Evolutionary conservation across 1,140 invertebrate species (phyloP), one percentile per base, ranked within the genome.

Genomic region (Drosophila mauritiana): DNA sequence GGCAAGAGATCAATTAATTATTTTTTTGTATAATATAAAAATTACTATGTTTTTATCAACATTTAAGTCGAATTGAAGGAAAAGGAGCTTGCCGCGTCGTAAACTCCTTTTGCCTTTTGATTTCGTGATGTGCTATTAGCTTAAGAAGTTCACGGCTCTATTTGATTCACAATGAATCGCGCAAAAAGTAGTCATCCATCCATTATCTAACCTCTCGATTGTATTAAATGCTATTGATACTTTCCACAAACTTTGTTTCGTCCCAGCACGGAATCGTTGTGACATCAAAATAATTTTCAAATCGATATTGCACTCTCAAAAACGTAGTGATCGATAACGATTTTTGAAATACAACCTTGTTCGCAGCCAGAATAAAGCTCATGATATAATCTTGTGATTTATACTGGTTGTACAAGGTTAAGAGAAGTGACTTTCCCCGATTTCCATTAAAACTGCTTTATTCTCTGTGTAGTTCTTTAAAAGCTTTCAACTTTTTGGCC

Each of bases 41-140:
- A 90, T 90, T 90, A 90, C 86, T 90, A 90, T 90, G 86, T 90
- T 90, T 90, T 90, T 90, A 90, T 90, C 86, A 90, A 90, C 86
- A 90, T 90, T 90, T 90, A 53, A 61, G 82, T 81, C 78, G 69
- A 74, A 74, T 63, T 56, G 55, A 86, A 65, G 68, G 68, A 63
- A 68, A 78, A 78, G 73, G 63, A 83, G 75, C 48, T 83, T 82
- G 67, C 67, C 11, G 34, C 15, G 17, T 39, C 34, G 61, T 57
- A 80, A 78, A 54, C 73, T 85, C 59, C 73, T 86, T 85, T 72
- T 54, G 63, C 51, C 40, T 65, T 72, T 70, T 78, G 43, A 69
- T 73, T 81, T 49, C 15, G n/a, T 49, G 48, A 49, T 80, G 78
- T 80, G 78, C 78, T 76, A 63, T 31, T 20, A 53, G 51, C 49